Base-by-base conservation (phyloP, 2,888 invertebrate genomes). In the Poecilus cupreus region DNA sequence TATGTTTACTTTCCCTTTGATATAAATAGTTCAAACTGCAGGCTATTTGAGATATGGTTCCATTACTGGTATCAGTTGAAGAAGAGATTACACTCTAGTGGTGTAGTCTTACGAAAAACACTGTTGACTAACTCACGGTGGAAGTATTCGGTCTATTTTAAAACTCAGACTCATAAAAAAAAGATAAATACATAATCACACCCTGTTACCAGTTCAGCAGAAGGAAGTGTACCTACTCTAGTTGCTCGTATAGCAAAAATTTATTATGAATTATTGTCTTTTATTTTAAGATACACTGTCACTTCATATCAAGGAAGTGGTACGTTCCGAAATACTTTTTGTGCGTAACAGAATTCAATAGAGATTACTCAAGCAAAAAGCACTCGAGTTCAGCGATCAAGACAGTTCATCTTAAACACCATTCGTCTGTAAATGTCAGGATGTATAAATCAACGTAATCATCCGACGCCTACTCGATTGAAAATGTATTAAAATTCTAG, bases 131-230 rank as follows among this genome's bases (percentile, higher is more conserved):
- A 26, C 22, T 60, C 24, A 60, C 26, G 60, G 43, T 43, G n/a
- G 10, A 60, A 60, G 26, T 26, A n/a, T 57, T 43, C 13, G 13
- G 26, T 60, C n/a, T 60, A 60, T 60, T 60, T 60, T 60, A 60
- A 60, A 26, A n/a, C n/a, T 1, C 22, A 10, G 57, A 22, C 22
- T 5, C 24, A 57, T 57, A 57, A 57, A 60, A 60, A 20, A 60
- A 3, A 22, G 26, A 60, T 60, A 60, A 26, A 60, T 60, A 60
- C 13, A 60, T 60, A 24, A 60, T 26, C 26, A 60, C 24, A 43
- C 43, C 43, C 43, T 10, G 10, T 43, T n/a, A 1, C 13, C 43
- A 43, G n/a, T 43, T 43, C n/a, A 43, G n/a, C 43, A 43, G 11
- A n/a, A 2, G 43, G 11, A 11, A n/a, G n/a, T n/a, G n/a, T n/a